Conservation (phyloP, 1,140 invertebrate species). For the Drosophila gunungcola region DNA sequence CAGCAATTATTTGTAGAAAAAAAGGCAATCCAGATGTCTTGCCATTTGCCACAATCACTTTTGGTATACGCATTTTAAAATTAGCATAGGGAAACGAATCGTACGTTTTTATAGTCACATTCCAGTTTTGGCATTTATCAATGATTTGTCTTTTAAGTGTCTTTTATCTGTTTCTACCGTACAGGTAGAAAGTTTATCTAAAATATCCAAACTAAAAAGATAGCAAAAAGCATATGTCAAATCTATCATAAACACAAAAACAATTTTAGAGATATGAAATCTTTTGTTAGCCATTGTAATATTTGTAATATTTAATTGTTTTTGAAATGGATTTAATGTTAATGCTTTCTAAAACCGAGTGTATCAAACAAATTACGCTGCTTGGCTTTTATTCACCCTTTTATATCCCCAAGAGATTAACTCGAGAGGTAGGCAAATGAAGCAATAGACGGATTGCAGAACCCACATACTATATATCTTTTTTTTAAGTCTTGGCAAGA, state of each 20-base stretch:
- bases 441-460: constrained; percentile 30
- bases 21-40: not conserved
- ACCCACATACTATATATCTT: constrained; percentile 6
- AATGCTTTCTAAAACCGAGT: no score
- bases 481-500: constrained; percentile 8
- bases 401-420: not conserved
- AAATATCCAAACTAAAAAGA: not conserved
- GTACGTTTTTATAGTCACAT: not conserved
- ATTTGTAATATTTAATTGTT: no score
- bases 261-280: no score
- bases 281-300: no score
- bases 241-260: no score
- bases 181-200: no score
- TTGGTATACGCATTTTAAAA: constrained; percentile 1
- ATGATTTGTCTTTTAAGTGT: not conserved
- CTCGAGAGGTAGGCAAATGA: constrained; percentile 33
- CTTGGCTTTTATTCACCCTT: not conserved
- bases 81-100: constrained; percentile 2
- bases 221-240: not conserved
- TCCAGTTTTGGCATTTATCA: not conserved
- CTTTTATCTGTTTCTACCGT: not conserved
- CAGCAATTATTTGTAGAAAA: constrained; percentile 2
- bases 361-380: not conserved
- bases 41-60: not conserved
- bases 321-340: no score